Evolutionary conservation across 2,113 vertebrate species (phyloP), one percentile per base, ranked within the genome.

Genomic region (Poeciliopsis turrubarensis): DNA sequence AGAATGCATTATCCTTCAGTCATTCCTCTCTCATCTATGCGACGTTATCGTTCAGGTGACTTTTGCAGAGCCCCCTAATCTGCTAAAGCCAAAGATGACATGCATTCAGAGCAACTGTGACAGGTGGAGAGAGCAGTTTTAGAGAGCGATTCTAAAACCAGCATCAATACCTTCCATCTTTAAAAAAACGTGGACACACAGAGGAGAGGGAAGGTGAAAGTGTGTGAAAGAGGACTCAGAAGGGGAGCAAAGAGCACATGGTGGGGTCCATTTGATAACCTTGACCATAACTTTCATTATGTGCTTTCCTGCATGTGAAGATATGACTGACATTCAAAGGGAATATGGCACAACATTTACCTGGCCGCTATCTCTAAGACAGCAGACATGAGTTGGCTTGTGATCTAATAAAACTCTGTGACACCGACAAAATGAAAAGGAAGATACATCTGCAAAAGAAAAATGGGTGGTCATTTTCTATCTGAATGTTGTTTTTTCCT

Each of bases 331-430:
- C 85, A 81, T 86, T 88, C 73, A 86, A 83, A 83, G 65, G 60
- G 73, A 63, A 77, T 4, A 34, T 44, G 39, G 54, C 26, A 54
- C 78, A 84, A 75, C 67, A 85, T 91, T 92, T 83, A 87, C 79
- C 78, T 82, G 86, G n/a, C 69, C 76, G 68, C 86, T 91, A 91
- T 92, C 88, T 90, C 75, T 87, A 34, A 86, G 80, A 84, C 68
- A 69, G 77, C 91, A 92, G 88, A 44, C 81, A 76, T 78, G 57
- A 67, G 73, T 73, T 57, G 0, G 39, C 32, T 76, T 83, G 79
- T 75, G 84, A 90, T 86, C 79, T 79, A 85, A 86, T 82, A 77
- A 88, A 86, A 66, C 73, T 79, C 78, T 74, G 65, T 61, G 85
- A 82, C 61, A 31, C 29, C 34, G 41, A 67, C 72, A 78, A 70